A percentile compares a stretch with the other conserved stretches of the same genome.
phyloP scores from a whole-genome alignment of 2,113 vertebrate genomes.

The Oreocharis arfaki region DNA sequence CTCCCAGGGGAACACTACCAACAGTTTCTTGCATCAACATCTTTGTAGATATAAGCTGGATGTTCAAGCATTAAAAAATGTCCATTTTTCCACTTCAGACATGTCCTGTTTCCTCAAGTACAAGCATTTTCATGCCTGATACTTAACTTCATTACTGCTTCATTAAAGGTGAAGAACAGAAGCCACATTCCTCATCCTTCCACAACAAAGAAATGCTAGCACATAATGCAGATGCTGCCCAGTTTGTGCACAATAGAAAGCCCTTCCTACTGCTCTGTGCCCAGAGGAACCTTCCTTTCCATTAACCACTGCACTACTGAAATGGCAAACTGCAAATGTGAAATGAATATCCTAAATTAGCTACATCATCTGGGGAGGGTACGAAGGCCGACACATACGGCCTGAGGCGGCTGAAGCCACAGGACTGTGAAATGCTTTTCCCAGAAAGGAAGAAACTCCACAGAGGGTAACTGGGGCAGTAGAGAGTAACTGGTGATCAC shows the following conservation, averaged over 20 bases:
- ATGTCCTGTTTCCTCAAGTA: not conserved
- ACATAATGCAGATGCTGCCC: not conserved
- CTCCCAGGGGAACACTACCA: not conserved
- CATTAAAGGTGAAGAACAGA: not conserved
- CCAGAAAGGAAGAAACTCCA: not conserved
- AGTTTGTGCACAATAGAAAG: not conserved
- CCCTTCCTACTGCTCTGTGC: not conserved
- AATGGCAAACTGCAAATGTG: not conserved
- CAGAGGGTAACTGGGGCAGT: not conserved
- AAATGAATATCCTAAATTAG: not conserved
- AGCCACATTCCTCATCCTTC: not conserved
- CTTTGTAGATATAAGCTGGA: not conserved
- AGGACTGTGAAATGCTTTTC: not conserved
- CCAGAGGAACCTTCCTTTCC: not conserved
- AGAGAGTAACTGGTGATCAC: not conserved
- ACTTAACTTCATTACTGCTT: not conserved
- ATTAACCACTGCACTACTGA: not conserved
- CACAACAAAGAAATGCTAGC: not conserved
- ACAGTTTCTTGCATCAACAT: not conserved
- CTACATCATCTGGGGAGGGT: not conserved
- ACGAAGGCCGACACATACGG: fast-evolving
- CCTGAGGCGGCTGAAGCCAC: not conserved
- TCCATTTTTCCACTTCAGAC: not conserved
- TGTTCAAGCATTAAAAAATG: not conserved
- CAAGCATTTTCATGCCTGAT: not conserved